phyloP scores from a whole-genome alignment of 2,888 invertebrate genomes.

The Lypha dubia region DNA sequence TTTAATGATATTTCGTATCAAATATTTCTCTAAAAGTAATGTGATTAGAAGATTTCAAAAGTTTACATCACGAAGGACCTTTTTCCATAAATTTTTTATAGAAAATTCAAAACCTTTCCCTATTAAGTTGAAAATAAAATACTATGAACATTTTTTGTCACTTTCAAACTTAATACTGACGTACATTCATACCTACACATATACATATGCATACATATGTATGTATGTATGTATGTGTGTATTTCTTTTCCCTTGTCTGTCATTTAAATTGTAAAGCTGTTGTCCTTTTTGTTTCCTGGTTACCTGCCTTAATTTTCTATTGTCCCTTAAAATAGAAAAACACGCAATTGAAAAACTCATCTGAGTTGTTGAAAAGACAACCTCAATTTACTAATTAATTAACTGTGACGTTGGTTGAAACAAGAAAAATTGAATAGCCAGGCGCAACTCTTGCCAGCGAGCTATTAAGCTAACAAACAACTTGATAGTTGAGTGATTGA shows the following conservation, averaged over 20 bases:
- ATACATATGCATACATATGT: too few species aligned
- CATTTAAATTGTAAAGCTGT: constrained; percentile 2
- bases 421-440: background rate
- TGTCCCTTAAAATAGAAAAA: background rate
- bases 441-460: constrained; percentile 6
- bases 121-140: too few species aligned
- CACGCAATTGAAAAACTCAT: background rate
- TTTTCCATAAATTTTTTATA: background rate
- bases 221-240: too few species aligned
- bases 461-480: background rate
- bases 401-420: constrained; percentile 7
- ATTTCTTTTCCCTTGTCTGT: background rate
- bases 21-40: background rate
- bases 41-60: too few species aligned
- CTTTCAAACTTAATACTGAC: too few species aligned
- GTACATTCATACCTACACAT: too few species aligned
- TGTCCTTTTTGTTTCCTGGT: background rate
- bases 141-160: too few species aligned
- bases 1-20: too few species aligned
- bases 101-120: background rate
- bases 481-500: constrained; percentile 26
- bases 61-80: background rate
- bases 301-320: background rate
- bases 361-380: background rate
- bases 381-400: constrained; percentile 42